Base-by-base conservation (phyloP, 2,797 vertebrate species). In the Tinamus major region DNA sequence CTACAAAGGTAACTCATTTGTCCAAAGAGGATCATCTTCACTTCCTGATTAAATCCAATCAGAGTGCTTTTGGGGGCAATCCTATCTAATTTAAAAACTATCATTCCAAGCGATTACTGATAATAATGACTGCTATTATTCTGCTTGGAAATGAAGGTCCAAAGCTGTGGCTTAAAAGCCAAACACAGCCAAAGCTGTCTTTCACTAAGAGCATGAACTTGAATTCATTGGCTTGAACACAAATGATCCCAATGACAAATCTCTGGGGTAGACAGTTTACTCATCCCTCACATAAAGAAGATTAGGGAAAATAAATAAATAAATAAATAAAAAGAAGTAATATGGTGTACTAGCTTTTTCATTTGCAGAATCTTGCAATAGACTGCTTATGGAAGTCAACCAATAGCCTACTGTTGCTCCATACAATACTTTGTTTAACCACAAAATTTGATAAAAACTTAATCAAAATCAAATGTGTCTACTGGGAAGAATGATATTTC, bases 1-100 rank as follows among this genome's bases (percentile, higher is more conserved):
- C 74, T 80, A 35, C 49, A 94, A 88, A 90, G 31, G n/a, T 75
- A 94, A 53, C 35, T 93, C 33, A 69, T 96, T 94, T 97, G 84
- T 85, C 76, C 79, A 84, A 83, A 89, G 19, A 96, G 27, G 90
- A 87, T 77, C 33, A 62, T 91, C 65, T 93, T 96, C 75, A 67
- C 80, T 93, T 97, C 78, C 89, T 97, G 91, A 97, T 97, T 97
- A 97, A 96, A 96, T 61, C 79, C n/a, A 97, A 96, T 96, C 94
- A 97, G 82, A 94, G 56, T 77, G 70, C 55, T 92, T 96, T 92
- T 79, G 81, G 59, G 93, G 64, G 80, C 75, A 97, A 93, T 95
- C 74, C 96, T 82, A 71, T 86, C 77, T 97, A 97, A 97, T 97
- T 97, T 97, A 81, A 95, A 97, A 97, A 71, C 87, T 91, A 97